phyloP scores from a whole-genome alignment of 2,113 vertebrate species.

The Euleptes europaea region DNA sequence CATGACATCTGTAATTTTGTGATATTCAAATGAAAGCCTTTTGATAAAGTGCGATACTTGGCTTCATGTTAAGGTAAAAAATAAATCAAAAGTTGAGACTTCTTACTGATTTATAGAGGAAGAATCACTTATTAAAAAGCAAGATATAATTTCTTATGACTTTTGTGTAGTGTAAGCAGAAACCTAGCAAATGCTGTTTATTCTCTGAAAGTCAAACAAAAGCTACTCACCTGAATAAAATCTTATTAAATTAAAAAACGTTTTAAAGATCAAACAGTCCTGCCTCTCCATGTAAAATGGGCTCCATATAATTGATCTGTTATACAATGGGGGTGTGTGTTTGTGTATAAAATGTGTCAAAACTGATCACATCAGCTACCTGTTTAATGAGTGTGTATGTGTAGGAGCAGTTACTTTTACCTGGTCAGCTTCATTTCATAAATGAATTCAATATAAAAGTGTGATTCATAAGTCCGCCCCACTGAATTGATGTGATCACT shows the following conservation, averaged over 20 bases:
- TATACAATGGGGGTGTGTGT: too few species aligned
- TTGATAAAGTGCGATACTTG: slow-evolving; percentile 10
- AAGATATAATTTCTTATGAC: slow-evolving; percentile 32
- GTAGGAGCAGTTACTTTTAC: too few species aligned
- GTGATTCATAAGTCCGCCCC: too few species aligned
- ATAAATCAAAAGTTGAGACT: neutral
- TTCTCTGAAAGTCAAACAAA: slow-evolving; percentile 35
- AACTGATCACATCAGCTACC: too few species aligned
- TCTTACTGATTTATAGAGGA: neutral
- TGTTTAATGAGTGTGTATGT: too few species aligned
- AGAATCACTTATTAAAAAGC: neutral
- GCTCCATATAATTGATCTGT: too few species aligned
- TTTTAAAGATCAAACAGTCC: too few species aligned
- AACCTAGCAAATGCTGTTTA: slow-evolving; percentile 12
- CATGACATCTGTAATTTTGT: slow-evolving; percentile 13
- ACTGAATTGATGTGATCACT: too few species aligned
- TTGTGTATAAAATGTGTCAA: too few species aligned
- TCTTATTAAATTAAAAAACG: neutral
- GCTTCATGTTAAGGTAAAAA: neutral
- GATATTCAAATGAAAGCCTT: neutral
- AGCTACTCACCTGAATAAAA: slow-evolving; percentile 11
- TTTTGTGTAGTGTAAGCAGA: slow-evolving; percentile 50
- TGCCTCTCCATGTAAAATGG: too few species aligned
- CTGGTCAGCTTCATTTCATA: too few species aligned
- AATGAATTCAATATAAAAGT: too few species aligned